Conservation (phyloP, 2,797 vertebrate genomes). For the Schizopygopsis malacanthus region DNA sequence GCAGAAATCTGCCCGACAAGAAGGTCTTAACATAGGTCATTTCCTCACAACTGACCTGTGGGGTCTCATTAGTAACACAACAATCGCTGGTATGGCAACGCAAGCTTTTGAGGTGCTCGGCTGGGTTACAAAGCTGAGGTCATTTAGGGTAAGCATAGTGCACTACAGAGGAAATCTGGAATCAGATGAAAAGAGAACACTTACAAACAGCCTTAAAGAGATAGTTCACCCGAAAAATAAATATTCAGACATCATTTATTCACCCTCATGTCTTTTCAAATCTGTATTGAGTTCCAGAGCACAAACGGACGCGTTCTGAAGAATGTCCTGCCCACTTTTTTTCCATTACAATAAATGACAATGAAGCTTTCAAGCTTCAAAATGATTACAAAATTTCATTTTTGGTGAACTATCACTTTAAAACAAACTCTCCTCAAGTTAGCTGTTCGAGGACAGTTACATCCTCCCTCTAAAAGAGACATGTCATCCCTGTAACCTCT, state of each 20-base stretch:
- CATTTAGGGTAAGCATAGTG: slow-evolving; percentile 43
- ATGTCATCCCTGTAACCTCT: slow-evolving; percentile 57
- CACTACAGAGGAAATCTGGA: slow-evolving; percentile 35
- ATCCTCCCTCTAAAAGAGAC: slow-evolving; percentile 49
- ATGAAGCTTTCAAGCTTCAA: not conserved
- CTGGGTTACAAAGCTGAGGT: slow-evolving; percentile 52
- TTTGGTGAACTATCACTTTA: not conserved
- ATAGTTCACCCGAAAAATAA: not conserved
- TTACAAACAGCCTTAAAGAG: slow-evolving; percentile 21
- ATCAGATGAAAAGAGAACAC: slow-evolving; percentile 30
- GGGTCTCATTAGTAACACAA: slow-evolving; percentile 36
- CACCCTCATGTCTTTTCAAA: not conserved
- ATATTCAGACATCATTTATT: not conserved
- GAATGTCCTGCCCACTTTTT: not conserved
- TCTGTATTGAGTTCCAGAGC: not conserved
- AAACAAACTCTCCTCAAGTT: slow-evolving; percentile 38
- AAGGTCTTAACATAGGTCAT: not conserved
- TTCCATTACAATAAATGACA: not conserved
- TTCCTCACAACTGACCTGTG: slow-evolving; percentile 26
- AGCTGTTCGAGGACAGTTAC: slow-evolving; percentile 33
- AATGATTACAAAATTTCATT: not conserved
- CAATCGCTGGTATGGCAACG: slow-evolving; percentile 32
- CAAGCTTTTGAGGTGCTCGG: slow-evolving; percentile 46
- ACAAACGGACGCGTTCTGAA: not conserved
- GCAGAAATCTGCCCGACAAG: slow-evolving; percentile 10